Conservation (phyloP, 2,888 invertebrate species). For the Heliconius cydno region DNA sequence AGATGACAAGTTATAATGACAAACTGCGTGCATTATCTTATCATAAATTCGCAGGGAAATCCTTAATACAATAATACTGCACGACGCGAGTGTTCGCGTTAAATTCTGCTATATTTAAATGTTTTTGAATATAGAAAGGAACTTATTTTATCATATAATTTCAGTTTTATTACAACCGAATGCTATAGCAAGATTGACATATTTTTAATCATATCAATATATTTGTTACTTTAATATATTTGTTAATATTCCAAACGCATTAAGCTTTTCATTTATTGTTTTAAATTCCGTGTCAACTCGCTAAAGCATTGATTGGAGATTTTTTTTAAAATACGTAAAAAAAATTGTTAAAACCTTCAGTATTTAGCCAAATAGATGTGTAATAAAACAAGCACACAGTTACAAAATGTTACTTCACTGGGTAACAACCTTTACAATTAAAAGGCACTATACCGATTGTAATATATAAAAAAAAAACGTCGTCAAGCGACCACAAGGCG, state of each 20-base stretch:
- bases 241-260: too few relatives aligned
- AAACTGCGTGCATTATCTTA: neutral
- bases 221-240: neutral
- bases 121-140: neutral
- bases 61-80: constrained; percentile 32
- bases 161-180: neutral
- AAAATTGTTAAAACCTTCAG: neutral
- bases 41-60: constrained; percentile 2
- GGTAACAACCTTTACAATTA: constrained; percentile 14
- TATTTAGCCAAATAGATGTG: neutral
- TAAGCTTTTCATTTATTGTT: neutral
- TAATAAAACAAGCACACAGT: neutral
- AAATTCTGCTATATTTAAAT: neutral
- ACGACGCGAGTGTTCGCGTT: constrained; percentile 11
- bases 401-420: neutral
- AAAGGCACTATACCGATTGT: constrained; percentile 33
- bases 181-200: neutral
- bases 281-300: neutral
- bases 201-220: neutral
- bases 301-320: constrained; percentile 1
- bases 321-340: neutral
- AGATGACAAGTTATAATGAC: neutral
- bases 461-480: constrained; percentile 14
- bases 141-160: neutral
- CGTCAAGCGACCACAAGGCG: neutral